Conservation (phyloP, 2,113 vertebrate genomes). For the Bungarus multicinctus region DNA sequence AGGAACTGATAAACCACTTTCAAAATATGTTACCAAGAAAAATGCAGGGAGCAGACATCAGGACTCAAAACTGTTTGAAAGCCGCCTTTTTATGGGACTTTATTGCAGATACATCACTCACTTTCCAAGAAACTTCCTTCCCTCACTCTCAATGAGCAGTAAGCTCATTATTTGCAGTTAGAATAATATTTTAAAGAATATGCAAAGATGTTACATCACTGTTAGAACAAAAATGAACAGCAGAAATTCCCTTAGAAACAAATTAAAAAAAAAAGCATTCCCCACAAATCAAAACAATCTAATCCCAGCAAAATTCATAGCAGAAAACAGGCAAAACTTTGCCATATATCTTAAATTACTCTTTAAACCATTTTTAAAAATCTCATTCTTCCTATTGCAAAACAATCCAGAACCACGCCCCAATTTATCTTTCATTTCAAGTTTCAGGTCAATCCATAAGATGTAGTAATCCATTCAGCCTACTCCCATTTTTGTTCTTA, state of each 20-base stretch:
- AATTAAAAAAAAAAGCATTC: not conserved
- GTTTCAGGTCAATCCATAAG: not conserved
- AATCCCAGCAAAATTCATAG: not conserved
- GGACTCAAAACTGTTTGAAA: not conserved
- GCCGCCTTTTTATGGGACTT: not conserved
- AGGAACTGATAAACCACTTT: not conserved
- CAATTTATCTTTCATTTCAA: not conserved
- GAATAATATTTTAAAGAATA: not conserved
- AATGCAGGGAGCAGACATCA: not conserved
- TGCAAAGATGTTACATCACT: not conserved
- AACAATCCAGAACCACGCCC: not conserved
- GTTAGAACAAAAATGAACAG: not conserved
- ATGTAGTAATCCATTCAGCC: not conserved
- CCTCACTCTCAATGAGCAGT: not conserved
- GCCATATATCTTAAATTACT: not conserved
- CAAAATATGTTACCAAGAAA: not conserved
- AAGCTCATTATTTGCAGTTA: not conserved
- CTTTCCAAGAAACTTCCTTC: not conserved
- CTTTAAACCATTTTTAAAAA: not conserved
- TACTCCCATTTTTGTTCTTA: not conserved
- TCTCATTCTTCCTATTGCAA: not conserved
- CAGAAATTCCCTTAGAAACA: not conserved
- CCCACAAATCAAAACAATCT: not conserved
- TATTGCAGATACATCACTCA: not conserved
- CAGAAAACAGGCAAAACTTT: not conserved